Conservation (phyloP, 2,888 invertebrate genomes). For the Nomada ferruginata region DNA sequence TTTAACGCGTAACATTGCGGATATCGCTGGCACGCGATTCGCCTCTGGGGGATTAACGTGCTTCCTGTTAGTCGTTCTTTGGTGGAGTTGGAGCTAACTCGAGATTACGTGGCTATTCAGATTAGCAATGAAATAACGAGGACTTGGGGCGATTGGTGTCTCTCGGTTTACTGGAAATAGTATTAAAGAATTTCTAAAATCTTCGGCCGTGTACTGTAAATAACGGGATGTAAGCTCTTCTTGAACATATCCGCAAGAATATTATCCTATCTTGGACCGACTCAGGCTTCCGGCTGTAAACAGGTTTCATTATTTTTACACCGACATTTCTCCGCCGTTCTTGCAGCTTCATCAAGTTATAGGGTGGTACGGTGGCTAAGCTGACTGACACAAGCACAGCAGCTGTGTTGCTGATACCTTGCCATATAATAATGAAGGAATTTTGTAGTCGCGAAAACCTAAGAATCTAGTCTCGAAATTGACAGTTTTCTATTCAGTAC, state of each 20-base stretch:
- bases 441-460: neutral
- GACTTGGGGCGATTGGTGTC: no score
- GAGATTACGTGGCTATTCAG: neutral
- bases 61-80: constrained; percentile 6
- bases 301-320: constrained; percentile 42
- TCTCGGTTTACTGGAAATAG: neutral
- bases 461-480: no score
- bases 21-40: constrained; percentile 46
- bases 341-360: constrained; percentile 33
- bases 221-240: neutral
- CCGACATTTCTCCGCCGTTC: constrained; percentile 30
- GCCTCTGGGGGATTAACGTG: constrained; percentile 44
- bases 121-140: neutral
- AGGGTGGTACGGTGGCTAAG: constrained; percentile 10
- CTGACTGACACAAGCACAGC: constrained; percentile 33
- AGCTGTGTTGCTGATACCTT: constrained; percentile 13
- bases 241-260: constrained; percentile 15
- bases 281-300: constrained; percentile 10
- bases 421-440: constrained; percentile 37
- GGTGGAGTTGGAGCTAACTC: neutral
- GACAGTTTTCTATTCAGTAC: no score
- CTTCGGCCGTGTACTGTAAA: neutral
- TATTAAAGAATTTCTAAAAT: neutral
- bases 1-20: constrained; percentile 36
- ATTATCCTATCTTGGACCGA: constrained; percentile 24